Evolutionary conservation across 2,797 vertebrate species (phyloP).

Genomic region (Smutsia gigantea): DNA sequence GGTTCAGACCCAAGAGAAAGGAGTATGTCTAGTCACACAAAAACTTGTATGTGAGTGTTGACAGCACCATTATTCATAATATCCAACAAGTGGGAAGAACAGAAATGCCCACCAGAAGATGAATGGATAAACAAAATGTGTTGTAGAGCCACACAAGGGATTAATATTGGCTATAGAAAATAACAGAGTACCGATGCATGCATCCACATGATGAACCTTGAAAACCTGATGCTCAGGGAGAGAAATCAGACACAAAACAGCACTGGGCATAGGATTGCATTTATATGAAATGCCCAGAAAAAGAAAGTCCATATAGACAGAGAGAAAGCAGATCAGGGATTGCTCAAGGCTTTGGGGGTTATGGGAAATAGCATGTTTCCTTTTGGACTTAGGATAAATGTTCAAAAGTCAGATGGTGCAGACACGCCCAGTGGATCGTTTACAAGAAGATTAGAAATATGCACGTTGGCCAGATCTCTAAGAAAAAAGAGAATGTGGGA

Average conservation of each 20-base stretch:
- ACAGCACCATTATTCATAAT: no score
- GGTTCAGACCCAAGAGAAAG: not conserved
- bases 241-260: not conserved
- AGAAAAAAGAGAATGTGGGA: not conserved
- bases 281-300: no score
- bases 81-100: no score
- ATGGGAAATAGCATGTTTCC: no score
- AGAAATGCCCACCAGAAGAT: not conserved
- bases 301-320: not conserved
- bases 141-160: no score
- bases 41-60: not conserved
- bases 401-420: not conserved
- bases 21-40: rapidly evolving
- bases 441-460: not conserved
- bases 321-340: not conserved
- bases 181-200: not conserved
- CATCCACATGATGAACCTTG: not conserved
- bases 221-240: no score
- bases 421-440: not conserved
- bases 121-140: not conserved
- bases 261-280: not conserved
- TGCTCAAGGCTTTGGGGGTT: rapidly evolving
- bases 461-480: not conserved
- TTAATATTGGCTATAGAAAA: not conserved
- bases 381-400: no score